A percentile compares a stretch with the other conserved stretches of the same genome.
phyloP scores from a whole-genome alignment of 2,113 vertebrate genomes.

The Myrmecobius fasciatus region DNA sequence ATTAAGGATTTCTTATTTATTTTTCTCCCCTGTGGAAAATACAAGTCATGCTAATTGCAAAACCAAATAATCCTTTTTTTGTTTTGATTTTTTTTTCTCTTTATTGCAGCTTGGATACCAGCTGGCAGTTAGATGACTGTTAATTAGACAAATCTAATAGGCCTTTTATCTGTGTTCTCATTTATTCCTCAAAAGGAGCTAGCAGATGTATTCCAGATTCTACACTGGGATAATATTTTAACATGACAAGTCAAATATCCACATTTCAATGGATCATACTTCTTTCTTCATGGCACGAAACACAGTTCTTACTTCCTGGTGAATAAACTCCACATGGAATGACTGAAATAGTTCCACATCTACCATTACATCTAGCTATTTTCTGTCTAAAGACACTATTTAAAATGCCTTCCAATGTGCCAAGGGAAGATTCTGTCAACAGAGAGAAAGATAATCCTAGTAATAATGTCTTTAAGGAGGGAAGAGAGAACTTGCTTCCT shows the following conservation, averaged over 20 bases:
- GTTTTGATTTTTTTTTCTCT: constrained; percentile 43
- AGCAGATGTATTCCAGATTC: not conserved
- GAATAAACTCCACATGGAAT: not conserved
- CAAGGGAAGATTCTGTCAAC: not conserved
- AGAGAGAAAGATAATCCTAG: not conserved
- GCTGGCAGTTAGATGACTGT: not conserved
- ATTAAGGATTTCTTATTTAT: not conserved
- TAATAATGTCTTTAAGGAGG: not conserved
- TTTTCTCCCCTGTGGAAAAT: constrained; percentile 45
- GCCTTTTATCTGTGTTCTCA: constrained; percentile 29
- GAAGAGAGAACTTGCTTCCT: not conserved
- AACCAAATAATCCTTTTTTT: constrained; percentile 28
- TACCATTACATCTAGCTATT: not conserved
- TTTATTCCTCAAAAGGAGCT: not conserved
- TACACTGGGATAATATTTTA: not conserved
- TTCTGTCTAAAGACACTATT: not conserved
- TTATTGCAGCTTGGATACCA: constrained; percentile 1
- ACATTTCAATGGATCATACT: not conserved
- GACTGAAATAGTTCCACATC: not conserved
- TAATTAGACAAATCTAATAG: constrained; percentile 19
- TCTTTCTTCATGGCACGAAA: not conserved
- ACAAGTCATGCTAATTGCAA: constrained; percentile 4
- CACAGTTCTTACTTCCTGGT: not conserved
- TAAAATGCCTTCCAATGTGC: not conserved
- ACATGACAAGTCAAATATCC: not conserved